Base-by-base conservation (phyloP, 2,797 vertebrate species). In the Cuniculus paca region DNA sequence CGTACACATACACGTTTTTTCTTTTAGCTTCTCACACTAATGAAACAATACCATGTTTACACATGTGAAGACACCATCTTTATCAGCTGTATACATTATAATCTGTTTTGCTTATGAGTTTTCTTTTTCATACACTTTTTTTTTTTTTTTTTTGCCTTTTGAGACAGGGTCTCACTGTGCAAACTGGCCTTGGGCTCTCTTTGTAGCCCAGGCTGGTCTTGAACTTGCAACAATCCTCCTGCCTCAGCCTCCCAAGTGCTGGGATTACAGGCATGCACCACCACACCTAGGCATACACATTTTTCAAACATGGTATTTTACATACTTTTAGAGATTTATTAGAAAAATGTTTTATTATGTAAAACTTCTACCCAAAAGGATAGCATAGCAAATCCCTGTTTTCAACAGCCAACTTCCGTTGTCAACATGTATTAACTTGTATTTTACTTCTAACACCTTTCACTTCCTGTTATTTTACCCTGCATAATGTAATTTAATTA, bases 301-400 rank as follows among this genome's bases (percentile, higher is more conserved):
- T 70, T 91, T 95, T 68, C 61, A 83, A 88, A 79, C 39, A 90
- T n/a, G 11, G 14, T 84, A 75, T 80, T 95, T 86, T 92, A 90
- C n/a, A 17, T 68, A 68, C 14, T 79, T 91, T 79, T 63, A 22
- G 54, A 56, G 39, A 42, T 83, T 80, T 95, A 63, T 94, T 92
- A 72, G 63, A 89, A 92, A 94, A 75, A 50, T 4, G 42, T 87
- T 95, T 94, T 92, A 75, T 91, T 85, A 36, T 60, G 17, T 88
- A 72, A 89, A 58, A 85, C 11, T 54, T 61, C 5, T 77, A 42
- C 17, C 39, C 36, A 39, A 39, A 70, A 70, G 68, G 24, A 14
- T 63, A 93, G 42, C 83, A 56, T 81, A 70, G n/a, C 92, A 80
- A 92, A 68, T 91, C 26, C 17, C 6, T 94, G 45, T 61, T 88